Percentiles rank a stretch among this genome's conserved stretches.
These are phyloP conservation scores for Drosophila merina DNA, from an alignment of 2,888 invertebrate species.

Conservation along the genomic window DNA sequence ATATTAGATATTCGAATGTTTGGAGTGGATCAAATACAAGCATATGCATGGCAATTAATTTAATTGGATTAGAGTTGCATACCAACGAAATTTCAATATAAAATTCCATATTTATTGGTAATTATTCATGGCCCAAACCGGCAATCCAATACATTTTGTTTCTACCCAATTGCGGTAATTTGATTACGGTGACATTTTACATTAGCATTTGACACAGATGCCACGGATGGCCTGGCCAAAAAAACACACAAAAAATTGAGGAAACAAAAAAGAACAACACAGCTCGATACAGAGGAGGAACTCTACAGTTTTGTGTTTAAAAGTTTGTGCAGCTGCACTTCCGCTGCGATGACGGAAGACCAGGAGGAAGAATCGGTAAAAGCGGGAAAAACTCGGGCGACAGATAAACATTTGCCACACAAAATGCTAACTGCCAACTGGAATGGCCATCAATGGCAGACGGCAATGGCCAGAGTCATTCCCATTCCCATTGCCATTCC, in stretches of 20 bases:
- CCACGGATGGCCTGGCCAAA: slow-evolving; percentile 10
- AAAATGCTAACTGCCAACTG: slow-evolving; percentile 52
- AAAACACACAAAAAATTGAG: not conserved
- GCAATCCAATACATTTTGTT: slow-evolving; percentile 34
- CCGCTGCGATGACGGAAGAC: slow-evolving; percentile 61
- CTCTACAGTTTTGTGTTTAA: slow-evolving; percentile 16
- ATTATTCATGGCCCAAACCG: slow-evolving; percentile 32
- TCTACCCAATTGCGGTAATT: slow-evolving; percentile 51
- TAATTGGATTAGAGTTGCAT: slow-evolving; percentile 17
- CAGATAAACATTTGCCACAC: slow-evolving; percentile 73
- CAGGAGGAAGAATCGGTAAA: slow-evolving; percentile 41
- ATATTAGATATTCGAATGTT: slow-evolving; percentile 15
- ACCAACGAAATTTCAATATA: not conserved
- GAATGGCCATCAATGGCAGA: slow-evolving; percentile 54
- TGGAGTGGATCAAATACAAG: slow-evolving; percentile 18
- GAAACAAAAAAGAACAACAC: not conserved
- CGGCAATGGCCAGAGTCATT: slow-evolving; percentile 21
- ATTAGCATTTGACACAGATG: slow-evolving; percentile 69
- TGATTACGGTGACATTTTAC: slow-evolving; percentile 64
- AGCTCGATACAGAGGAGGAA: not conserved
- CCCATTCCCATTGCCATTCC: not conserved
- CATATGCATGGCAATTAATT: slow-evolving; percentile 28
- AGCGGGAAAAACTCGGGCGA: slow-evolving; percentile 46
- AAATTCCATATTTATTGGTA: slow-evolving; percentile 39
- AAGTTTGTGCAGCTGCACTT: slow-evolving; percentile 77